These are phyloP conservation scores for Conger conger DNA, from an alignment of 2,113 vertebrate species.

Conservation along the genomic window DNA sequence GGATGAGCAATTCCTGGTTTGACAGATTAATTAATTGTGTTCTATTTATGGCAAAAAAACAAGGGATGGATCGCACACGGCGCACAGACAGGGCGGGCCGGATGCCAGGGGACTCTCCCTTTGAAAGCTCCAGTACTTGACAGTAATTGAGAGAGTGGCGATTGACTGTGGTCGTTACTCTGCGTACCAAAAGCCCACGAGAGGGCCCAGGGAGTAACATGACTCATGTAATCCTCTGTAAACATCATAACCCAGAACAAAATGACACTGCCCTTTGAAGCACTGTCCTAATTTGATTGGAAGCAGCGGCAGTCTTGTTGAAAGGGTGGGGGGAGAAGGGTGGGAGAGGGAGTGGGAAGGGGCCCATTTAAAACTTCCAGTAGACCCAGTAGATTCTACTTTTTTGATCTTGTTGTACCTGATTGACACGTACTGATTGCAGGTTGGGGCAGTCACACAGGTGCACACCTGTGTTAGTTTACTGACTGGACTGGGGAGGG, in stretches of 20 bases:
- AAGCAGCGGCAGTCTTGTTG: slow-evolving; percentile 11
- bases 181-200: not conserved
- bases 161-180: not conserved
- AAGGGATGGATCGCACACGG: not conserved
- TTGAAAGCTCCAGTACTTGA: not conserved
- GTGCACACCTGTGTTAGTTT: slow-evolving; percentile 1
- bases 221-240: slow-evolving; percentile 27
- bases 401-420: not conserved
- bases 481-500: not conserved
- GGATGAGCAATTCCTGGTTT: not conserved
- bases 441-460: not conserved
- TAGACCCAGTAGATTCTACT: not conserved
- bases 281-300: not conserved
- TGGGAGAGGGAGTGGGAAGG: not conserved
- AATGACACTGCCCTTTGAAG: slow-evolving; percentile 23
- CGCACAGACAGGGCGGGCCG: not conserved
- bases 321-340: not conserved
- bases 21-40: not conserved
- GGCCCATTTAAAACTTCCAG: not conserved
- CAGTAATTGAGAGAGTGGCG: slow-evolving; percentile 9
- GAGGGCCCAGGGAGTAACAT: not conserved
- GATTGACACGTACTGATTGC: not conserved
- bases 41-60: not conserved
- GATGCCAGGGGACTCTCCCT: not conserved
- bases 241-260: slow-evolving; percentile 23